Conservation (phyloP, 1,140 invertebrate species). For the Camponotus floridanus region DNA sequence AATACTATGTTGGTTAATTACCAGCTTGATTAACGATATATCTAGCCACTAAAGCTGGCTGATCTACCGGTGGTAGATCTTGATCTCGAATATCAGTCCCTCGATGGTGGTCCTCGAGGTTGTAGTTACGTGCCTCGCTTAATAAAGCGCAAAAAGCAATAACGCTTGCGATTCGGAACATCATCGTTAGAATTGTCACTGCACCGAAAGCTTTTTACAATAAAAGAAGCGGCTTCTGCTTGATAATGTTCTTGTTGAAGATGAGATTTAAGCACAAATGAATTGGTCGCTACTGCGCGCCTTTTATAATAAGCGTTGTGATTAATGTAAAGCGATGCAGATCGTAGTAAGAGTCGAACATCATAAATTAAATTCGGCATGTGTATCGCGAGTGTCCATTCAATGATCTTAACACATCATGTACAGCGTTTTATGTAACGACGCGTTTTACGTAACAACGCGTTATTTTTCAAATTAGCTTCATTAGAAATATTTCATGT, state of each 20-base stretch:
- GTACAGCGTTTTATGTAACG: no score
- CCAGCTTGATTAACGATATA: conserved; percentile 71
- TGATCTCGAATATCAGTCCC: background rate
- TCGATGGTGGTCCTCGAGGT: no score
- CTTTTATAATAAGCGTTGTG: background rate
- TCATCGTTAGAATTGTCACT: background rate
- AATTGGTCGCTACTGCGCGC: background rate
- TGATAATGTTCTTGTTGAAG: background rate
- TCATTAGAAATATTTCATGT: no score
- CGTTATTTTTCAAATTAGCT: no score
- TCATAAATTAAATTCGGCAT: background rate
- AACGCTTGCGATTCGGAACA: conserved; percentile 1
- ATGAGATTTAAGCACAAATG: background rate
- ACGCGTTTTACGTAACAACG: no score
- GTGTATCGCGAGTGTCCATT: background rate
- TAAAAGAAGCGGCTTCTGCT: background rate
- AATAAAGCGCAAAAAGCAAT: conserved; percentile 21
- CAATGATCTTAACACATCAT: no score
- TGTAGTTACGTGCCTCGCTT: background rate
- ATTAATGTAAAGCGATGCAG: background rate
- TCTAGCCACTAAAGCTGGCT: conserved; percentile 65
- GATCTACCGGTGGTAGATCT: conserved; percentile 42
- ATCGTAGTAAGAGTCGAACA: background rate
- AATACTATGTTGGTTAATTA: conserved; percentile 17
- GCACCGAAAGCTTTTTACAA: background rate